Conservation (phyloP, 2,888 invertebrate genomes). For the Morpho deidamia region DNA sequence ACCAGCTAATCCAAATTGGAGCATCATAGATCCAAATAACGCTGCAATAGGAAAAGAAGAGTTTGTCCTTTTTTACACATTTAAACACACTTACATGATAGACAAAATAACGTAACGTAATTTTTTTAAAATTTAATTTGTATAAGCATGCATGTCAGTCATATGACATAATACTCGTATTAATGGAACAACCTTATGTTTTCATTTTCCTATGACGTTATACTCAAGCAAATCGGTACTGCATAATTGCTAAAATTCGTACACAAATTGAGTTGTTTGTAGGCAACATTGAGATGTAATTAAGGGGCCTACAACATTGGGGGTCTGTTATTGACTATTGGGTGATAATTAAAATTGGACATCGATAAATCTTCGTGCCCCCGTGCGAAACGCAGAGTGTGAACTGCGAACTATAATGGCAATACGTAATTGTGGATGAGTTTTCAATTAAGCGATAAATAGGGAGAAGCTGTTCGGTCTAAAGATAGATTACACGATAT, state of each 20-base stretch:
- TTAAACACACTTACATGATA: too few relatives aligned
- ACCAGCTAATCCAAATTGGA: too few relatives aligned
- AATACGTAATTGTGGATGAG: conserved; percentile 44
- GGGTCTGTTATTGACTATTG: conserved; percentile 42
- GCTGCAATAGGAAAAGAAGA: too few relatives aligned
- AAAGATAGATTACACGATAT: conserved; percentile 1
- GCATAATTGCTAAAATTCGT: background rate
- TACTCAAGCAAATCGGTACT: background rate
- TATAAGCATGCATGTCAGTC: too few relatives aligned
- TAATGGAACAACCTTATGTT: too few relatives aligned
- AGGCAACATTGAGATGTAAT: conserved; percentile 25
- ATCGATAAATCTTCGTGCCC: conserved; percentile 57
- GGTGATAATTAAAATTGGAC: conserved; percentile 61
- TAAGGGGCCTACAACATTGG: conserved; percentile 10
- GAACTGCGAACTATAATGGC: conserved; percentile 39
- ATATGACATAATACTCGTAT: too few relatives aligned
- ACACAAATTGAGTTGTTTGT: conserved; percentile 13
- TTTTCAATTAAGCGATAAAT: conserved; percentile 26
- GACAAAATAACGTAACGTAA: too few relatives aligned
- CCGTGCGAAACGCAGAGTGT: conserved; percentile 60
- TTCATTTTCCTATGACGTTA: background rate
- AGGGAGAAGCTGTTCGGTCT: background rate
- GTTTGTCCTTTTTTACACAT: too few relatives aligned
- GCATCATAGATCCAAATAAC: too few relatives aligned
- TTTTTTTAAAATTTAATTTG: too few relatives aligned